A percentile compares a stretch with the other conserved stretches of the same genome.
Conservation (phyloP, 2,888 invertebrate species). For the Oscheius onirici region DNA sequence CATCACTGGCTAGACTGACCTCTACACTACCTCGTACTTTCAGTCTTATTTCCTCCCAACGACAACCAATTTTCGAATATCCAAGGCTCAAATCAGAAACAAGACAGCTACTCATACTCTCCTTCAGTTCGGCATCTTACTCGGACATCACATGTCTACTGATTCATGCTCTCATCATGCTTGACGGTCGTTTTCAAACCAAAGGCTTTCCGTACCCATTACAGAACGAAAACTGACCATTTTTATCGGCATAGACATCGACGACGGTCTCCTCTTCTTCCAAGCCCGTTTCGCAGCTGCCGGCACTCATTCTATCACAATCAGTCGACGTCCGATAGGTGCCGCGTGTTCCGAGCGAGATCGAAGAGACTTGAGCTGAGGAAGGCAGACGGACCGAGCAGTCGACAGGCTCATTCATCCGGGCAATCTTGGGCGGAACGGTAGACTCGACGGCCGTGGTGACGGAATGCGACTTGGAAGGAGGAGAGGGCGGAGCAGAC, state of each 20-base stretch:
- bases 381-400: background rate
- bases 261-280: background rate
- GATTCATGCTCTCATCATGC: too few species aligned
- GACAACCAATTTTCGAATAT: too few species aligned
- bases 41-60: too few species aligned
- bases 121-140: too few species aligned
- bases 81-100: too few species aligned
- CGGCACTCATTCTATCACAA: too few species aligned
- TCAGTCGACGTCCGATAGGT: background rate
- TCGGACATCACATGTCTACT: too few species aligned
- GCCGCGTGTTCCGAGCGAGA: background rate
- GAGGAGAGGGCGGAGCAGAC: background rate
- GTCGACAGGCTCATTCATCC: constrained; percentile 11
- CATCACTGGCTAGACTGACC: too few species aligned
- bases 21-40: too few species aligned
- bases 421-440: background rate
- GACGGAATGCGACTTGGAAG: background rate
- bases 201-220: too few species aligned
- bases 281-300: background rate
- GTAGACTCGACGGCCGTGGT: background rate
- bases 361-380: background rate
- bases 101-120: too few species aligned
- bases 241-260: background rate
- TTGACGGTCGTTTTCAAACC: too few species aligned
- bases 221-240: background rate